Evolutionary conservation across 1,140 invertebrate genomes (phyloP).

Genomic region (Rhopalosiphum padi): DNA sequence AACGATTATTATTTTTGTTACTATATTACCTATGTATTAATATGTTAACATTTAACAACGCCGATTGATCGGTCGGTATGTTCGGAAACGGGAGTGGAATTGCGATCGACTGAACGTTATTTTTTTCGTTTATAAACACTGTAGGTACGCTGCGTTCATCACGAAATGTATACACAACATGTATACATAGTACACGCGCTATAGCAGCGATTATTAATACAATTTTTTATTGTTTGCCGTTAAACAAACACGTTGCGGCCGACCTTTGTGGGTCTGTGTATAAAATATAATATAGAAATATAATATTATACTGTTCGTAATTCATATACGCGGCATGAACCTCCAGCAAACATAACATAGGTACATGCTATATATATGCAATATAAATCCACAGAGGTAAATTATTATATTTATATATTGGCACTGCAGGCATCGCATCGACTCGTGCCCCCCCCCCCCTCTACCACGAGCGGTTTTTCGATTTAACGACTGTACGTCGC

Average conservation of each 20-base stretch:
- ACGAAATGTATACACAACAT: too few species aligned
- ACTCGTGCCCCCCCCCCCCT: too few species aligned
- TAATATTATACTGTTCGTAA: neutral
- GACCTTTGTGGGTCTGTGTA: neutral
- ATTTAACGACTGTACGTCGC: neutral
- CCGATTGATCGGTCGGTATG: neutral
- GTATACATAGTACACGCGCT: neutral
- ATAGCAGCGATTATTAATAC: neutral
- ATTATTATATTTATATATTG: neutral
- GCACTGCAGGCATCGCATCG: too few species aligned
- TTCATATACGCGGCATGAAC: neutral
- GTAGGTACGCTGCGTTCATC: too few species aligned
- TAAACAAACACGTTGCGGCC: neutral
- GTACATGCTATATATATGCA: too few species aligned
- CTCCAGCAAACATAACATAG: neutral
- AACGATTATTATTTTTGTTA: conserved; percentile 16
- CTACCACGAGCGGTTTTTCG: neutral
- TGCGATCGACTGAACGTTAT: neutral
- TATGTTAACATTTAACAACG: neutral
- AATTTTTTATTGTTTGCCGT: neutral
- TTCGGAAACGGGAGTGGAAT: neutral
- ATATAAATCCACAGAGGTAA: neutral
- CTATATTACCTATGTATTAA: neutral
- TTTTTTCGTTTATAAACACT: neutral
- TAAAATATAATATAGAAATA: neutral